These are phyloP conservation scores for Sorex araneus DNA, from an alignment of 2,113 vertebrate genomes.

Conservation along the genomic window DNA sequence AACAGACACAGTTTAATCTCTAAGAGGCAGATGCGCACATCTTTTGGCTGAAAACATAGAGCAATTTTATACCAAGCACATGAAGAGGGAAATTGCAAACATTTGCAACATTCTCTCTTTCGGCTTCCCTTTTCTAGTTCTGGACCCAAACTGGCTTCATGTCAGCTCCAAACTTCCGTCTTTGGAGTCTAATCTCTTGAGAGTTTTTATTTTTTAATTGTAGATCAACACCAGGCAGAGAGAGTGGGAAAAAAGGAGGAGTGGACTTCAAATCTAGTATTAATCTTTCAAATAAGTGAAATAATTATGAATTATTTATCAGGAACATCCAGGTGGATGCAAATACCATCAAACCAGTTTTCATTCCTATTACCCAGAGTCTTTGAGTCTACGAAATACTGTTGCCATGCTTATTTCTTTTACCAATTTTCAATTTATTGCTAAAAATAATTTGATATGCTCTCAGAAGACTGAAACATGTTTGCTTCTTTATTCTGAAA, in stretches of 20 bases:
- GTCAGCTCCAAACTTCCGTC: conserved; percentile 24
- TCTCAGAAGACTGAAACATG: conserved; percentile 58
- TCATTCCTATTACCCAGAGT: not conserved
- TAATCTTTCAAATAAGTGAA: conserved; percentile 79
- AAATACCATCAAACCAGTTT: conserved; percentile 72
- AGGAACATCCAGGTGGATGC: conserved; percentile 73
- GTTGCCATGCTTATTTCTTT: conserved; percentile 58
- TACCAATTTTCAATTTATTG: conserved; percentile 70
- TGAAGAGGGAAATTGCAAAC: conserved; percentile 74
- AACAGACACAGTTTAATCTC: conserved; percentile 83
- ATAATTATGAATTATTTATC: conserved; percentile 84
- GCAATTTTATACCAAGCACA: conserved; percentile 74
- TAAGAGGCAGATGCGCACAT: conserved; percentile 83
- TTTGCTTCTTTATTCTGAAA: conserved; percentile 44
- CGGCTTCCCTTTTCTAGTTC: conserved; percentile 45
- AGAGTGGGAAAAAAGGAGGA: conserved; percentile 19
- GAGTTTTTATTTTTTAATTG: conserved; percentile 66
- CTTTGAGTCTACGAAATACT: conserved; percentile 59
- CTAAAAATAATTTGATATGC: conserved; percentile 61
- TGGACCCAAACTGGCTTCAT: conserved; percentile 57
- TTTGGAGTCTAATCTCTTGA: conserved; percentile 48
- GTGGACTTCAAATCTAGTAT: conserved; percentile 80
- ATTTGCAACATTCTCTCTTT: conserved; percentile 42
- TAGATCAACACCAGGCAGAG: conserved; percentile 74
- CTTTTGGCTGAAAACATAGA: conserved; percentile 81